Percentiles rank a stretch among this genome's conserved stretches.
phyloP scores from a whole-genome alignment of 2,113 vertebrate species.

The Porphyrio hochstetteri region DNA sequence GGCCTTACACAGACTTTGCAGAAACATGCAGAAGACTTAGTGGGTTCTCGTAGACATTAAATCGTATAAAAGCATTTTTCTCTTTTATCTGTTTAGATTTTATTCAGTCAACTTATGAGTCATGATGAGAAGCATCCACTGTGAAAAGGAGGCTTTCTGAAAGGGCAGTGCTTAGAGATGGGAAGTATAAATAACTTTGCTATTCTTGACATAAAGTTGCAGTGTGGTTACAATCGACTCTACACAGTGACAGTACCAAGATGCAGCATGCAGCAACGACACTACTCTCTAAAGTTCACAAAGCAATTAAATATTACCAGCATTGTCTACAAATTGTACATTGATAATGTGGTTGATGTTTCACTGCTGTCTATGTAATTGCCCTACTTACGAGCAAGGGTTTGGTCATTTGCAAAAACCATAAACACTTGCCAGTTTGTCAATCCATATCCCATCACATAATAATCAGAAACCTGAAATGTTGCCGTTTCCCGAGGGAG shows the following conservation, averaged over 20 bases:
- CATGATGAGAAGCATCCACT: background rate
- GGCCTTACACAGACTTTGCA: background rate
- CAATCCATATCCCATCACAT: background rate
- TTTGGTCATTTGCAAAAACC: background rate
- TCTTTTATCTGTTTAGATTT: background rate
- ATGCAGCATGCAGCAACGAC: background rate
- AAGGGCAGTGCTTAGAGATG: background rate
- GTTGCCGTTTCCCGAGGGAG: background rate
- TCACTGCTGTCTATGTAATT: background rate
- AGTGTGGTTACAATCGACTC: background rate
- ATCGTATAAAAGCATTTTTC: background rate
- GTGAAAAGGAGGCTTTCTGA: background rate
- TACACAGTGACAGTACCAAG: background rate
- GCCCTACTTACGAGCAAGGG: background rate
- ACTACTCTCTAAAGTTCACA: background rate
- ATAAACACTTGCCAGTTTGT: background rate
- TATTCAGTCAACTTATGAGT: background rate
- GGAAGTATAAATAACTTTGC: background rate
- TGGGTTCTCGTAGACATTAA: background rate
- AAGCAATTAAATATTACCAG: accelerated
- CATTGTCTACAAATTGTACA: background rate
- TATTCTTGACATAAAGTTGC: background rate
- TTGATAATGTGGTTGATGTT: background rate
- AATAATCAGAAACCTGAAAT: background rate
- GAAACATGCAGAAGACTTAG: background rate